Evolutionary conservation across 2,113 vertebrate species (phyloP).

Genomic region (Podarcis raffonei): DNA sequence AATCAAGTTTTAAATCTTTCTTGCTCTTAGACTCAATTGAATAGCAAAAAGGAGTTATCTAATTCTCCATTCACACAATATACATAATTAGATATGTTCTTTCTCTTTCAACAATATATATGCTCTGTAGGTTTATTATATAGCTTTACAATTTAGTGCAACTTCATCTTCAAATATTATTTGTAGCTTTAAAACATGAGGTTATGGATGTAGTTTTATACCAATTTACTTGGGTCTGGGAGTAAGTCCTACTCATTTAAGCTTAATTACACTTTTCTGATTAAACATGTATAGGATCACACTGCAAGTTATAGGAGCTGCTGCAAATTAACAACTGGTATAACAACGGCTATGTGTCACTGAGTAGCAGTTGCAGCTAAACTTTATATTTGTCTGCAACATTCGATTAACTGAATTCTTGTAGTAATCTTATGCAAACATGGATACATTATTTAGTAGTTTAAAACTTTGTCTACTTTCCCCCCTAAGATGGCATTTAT

Average conservation of each 20-base stretch:
- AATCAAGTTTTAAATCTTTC: conserved; percentile 72
- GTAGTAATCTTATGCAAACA: background rate
- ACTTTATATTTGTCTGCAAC: background rate
- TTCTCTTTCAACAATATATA: conserved; percentile 49
- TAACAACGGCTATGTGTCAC: no score
- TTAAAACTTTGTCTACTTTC: no score
- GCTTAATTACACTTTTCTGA: no score
- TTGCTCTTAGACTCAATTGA: conserved; percentile 60
- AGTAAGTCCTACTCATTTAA: no score
- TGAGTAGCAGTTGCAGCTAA: background rate
- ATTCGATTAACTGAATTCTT: conserved; percentile 1
- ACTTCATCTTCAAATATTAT: conserved; percentile 28
- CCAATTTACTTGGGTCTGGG: no score
- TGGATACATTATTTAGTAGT: background rate
- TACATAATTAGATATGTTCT: conserved; percentile 61
- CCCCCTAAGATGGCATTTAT: no score
- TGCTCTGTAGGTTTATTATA: conserved; percentile 39
- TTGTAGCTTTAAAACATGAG: background rate
- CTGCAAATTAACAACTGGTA: no score
- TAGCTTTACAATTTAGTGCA: conserved; percentile 41
- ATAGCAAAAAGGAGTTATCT: conserved; percentile 67
- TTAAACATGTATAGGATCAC: no score
- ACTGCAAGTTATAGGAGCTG: no score
- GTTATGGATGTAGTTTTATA: background rate
- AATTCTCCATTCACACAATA: conserved; percentile 62